Evolutionary conservation across 2,113 vertebrate species (phyloP).

Genomic region (Martes martes): DNA sequence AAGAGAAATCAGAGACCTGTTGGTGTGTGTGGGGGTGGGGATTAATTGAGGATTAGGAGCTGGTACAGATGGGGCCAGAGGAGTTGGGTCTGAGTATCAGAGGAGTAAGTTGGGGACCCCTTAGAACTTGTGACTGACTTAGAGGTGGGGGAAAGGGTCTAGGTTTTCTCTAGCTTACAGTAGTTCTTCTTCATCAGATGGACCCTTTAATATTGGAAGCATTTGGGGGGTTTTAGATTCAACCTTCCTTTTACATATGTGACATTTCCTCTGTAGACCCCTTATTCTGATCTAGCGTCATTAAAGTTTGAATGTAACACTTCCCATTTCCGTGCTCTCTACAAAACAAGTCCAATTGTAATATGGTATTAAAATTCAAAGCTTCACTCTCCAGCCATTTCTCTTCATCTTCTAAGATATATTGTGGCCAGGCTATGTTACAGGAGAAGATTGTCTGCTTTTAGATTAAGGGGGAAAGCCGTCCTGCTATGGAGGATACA

Average conservation of each 20-base stretch:
- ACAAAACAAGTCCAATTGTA: neutral
- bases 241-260: neutral
- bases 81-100: neutral
- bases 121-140: neutral
- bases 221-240: neutral
- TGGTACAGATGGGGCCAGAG: neutral
- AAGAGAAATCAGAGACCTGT: neutral
- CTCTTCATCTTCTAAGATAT: neutral
- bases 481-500: neutral
- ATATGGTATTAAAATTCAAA: neutral
- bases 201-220: neutral
- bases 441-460: neutral
- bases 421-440: neutral
- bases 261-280: neutral
- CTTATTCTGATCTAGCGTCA: neutral
- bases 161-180: neutral
- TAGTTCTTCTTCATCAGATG: neutral
- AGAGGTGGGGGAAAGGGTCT: neutral
- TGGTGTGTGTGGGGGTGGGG: accelerated
- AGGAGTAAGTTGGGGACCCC: neutral
- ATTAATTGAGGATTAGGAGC: neutral
- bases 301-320: neutral
- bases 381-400: neutral
- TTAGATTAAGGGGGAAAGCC: neutral
- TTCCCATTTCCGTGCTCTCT: neutral